Evolutionary conservation across 2,113 vertebrate genomes (phyloP).

Genomic region (Acrocephalus arundinaceus): DNA sequence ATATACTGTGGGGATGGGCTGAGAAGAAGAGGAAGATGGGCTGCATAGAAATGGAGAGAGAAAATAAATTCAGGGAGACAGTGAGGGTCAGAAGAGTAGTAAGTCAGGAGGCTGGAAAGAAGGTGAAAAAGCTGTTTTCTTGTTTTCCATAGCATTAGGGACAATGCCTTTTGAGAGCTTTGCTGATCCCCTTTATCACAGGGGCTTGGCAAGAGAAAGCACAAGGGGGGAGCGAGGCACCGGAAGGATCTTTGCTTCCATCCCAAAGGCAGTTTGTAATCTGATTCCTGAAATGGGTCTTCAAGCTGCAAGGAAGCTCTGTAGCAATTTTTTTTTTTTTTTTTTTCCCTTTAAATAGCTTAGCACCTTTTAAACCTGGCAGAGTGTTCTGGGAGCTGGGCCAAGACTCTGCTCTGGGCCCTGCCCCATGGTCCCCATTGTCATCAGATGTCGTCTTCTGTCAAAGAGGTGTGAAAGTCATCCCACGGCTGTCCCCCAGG

Average conservation of each 20-base stretch:
- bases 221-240: accelerated
- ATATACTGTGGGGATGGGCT: not conserved
- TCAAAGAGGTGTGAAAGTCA: not conserved
- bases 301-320: not conserved
- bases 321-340: not conserved
- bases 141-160: not conserved
- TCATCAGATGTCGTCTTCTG: not conserved
- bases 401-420: not conserved
- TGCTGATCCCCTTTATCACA: not conserved
- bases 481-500: accelerated
- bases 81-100: not conserved
- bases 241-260: not conserved
- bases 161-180: not conserved
- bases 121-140: not conserved
- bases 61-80: not conserved
- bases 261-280: not conserved
- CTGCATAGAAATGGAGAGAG: not conserved
- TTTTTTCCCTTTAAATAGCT: not conserved
- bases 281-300: not conserved
- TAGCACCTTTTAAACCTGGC: not conserved
- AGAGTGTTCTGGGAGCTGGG: not conserved
- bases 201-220: not conserved
- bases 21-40: not conserved
- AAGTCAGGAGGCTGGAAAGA: not conserved
- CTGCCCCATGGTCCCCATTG: accelerated